These are phyloP conservation scores for Eristalis pertinax DNA, from an alignment of 2,888 invertebrate species.

Conservation along the genomic window DNA sequence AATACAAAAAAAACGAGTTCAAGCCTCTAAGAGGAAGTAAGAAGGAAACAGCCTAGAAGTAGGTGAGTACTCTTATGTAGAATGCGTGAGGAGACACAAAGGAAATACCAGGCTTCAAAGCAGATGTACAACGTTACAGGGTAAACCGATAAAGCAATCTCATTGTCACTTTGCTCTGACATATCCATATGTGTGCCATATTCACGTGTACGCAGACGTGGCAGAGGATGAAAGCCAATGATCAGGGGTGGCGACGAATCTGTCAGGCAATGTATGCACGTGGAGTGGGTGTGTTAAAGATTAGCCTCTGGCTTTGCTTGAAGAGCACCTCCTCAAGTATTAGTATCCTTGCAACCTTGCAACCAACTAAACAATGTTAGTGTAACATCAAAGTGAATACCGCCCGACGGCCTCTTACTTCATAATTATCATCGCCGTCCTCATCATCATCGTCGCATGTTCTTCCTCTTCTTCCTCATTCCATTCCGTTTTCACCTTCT, in stretches of 20 bases:
- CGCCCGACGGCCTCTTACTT: slow-evolving; percentile 69
- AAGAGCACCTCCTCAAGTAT: slow-evolving; percentile 63
- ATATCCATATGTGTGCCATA: slow-evolving; percentile 3
- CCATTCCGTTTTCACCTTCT: neutral
- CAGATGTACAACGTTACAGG: slow-evolving; percentile 45
- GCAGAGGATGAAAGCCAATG: neutral
- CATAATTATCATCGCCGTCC: slow-evolving; percentile 62
- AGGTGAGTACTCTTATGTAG: slow-evolving; percentile 49
- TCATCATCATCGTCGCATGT: neutral
- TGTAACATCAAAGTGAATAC: slow-evolving; percentile 71
- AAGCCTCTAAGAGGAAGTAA: neutral
- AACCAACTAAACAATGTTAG: slow-evolving; percentile 71
- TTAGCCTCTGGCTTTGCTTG: slow-evolving; percentile 68
- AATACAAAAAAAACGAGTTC: neutral
- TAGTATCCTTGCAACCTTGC: slow-evolving; percentile 72
- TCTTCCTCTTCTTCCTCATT: neutral
- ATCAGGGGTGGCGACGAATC: neutral
- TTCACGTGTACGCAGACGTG: neutral
- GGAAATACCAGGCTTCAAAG: slow-evolving; percentile 7
- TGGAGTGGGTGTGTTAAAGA: slow-evolving; percentile 70
- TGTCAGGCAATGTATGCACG: neutral
- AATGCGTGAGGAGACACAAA: slow-evolving; percentile 21
- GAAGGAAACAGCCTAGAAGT: slow-evolving; percentile 41
- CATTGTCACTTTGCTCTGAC: neutral
- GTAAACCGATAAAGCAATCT: slow-evolving; percentile 50